phyloP scores from a whole-genome alignment of 2,113 vertebrate species.

The Dinomys branickii region DNA sequence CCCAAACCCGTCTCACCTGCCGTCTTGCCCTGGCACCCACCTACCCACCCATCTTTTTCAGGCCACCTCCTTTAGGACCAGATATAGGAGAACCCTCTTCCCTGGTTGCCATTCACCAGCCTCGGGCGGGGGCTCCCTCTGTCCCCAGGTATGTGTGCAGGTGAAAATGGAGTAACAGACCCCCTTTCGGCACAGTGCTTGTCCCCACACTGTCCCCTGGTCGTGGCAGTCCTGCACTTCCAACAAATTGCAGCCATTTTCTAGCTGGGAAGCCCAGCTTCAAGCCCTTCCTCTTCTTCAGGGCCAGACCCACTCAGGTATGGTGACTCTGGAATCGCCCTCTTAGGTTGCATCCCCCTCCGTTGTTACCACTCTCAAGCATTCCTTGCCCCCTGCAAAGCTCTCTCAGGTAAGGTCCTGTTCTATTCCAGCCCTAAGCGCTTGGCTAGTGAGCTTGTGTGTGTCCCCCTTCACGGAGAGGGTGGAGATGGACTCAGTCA shows the following conservation, averaged over 20 bases:
- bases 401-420: neutral
- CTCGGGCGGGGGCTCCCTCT: neutral
- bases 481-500: neutral
- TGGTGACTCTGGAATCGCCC: neutral
- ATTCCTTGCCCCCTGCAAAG: too few species aligned
- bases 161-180: neutral
- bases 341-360: neutral
- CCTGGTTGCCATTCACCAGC: neutral
- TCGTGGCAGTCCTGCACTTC: neutral
- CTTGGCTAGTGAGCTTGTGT: neutral
- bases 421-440: neutral
- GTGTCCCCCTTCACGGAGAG: neutral
- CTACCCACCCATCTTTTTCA: neutral
- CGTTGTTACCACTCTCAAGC: neutral
- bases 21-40: neutral
- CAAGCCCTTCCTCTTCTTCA: neutral
- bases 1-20: neutral
- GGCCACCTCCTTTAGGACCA: neutral
- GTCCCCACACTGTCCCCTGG: neutral
- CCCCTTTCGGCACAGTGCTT: neutral
- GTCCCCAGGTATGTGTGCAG: neutral
- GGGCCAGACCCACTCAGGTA: neutral
- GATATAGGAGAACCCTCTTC: neutral
- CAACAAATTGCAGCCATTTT: neutral
- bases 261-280: neutral